Base-by-base conservation (phyloP, 2,797 vertebrate genomes). In the Lepus townsendii region DNA sequence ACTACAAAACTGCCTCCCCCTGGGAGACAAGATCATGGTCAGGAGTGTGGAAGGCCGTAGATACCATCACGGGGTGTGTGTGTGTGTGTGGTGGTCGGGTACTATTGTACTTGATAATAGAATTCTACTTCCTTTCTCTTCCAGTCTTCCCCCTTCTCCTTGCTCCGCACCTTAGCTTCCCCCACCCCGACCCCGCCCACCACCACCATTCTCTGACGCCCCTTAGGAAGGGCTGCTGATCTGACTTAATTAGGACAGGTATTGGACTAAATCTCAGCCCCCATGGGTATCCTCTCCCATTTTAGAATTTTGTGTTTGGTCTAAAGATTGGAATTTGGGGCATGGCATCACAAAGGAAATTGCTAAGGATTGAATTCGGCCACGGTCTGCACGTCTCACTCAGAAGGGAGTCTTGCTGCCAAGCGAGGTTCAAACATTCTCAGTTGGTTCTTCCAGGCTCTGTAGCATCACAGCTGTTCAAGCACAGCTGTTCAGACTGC, bases 381-480 rank as follows among this genome's bases (percentile, higher is more conserved):
- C 79, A 65, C 83, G 80, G 92, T 57, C 71, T 95, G 76, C 32
- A 22, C 14, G 50, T 75, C 79, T 88, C 54, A 71, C 35, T 80
- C 83, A 38, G 85, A 94, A 95, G 95, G 92, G 35, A 35, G 10
- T 7, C 20, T 26, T 17, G 62, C 93, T 30, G 77, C 73, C 85
- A 94, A 88, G 54, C 92, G 83, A 84, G 0, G 27, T 93, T 85
- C 86, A 88, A 93, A 93, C 83, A 88, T 82, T 82, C 95, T 12
- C 65, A 92, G 89, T 73, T 75, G 90, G 79, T 92, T 94, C 76
- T 91, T 77, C 73, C 86, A 78, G 75, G 62, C 96, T 96, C 80
- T 57, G 5, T 89, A 68, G 79, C 79, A 35, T 95, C 96, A 96
- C 96, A 97, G 97, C 97, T 98, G 97, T 65, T 93, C 35, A 0